A percentile compares a stretch with the other conserved stretches of the same genome.
These are phyloP conservation scores for Galerucella pusilla DNA, from an alignment of 2,888 invertebrate species.

Conservation along the genomic window DNA sequence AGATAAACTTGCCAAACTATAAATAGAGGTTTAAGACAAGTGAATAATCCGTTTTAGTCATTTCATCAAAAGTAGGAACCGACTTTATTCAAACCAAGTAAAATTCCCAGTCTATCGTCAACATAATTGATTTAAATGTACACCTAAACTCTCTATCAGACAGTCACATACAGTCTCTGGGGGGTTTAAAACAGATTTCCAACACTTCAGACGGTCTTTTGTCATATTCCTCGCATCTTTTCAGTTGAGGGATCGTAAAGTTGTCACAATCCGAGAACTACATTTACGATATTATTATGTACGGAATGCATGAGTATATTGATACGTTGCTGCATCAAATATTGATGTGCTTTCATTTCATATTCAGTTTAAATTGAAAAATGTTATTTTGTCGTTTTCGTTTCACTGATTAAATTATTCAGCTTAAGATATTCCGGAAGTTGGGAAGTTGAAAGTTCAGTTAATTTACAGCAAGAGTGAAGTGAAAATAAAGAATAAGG, in stretches of 20 bases:
- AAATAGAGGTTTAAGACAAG: no score
- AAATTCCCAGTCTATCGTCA: neutral
- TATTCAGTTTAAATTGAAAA: neutral
- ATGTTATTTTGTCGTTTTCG: neutral
- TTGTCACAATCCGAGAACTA: neutral
- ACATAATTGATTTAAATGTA: neutral
- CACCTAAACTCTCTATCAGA: neutral
- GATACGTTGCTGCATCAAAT: neutral
- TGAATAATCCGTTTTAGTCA: no score
- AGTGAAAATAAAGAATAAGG: no score
- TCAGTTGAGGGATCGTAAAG: neutral
- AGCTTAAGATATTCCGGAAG: no score
- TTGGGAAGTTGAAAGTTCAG: no score
- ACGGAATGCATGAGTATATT: neutral
- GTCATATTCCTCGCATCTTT: neutral
- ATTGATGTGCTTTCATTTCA: neutral
- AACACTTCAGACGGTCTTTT: constrained; percentile 10
- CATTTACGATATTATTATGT: neutral
- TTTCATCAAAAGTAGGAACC: no score
- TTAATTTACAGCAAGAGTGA: no score
- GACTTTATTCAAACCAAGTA: neutral
- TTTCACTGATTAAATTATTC: neutral
- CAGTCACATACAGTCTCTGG: neutral
- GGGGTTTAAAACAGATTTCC: neutral
- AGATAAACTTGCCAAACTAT: no score